phyloP scores from a whole-genome alignment of 2,113 vertebrate genomes.

The Rhinolophus sinicus region DNA sequence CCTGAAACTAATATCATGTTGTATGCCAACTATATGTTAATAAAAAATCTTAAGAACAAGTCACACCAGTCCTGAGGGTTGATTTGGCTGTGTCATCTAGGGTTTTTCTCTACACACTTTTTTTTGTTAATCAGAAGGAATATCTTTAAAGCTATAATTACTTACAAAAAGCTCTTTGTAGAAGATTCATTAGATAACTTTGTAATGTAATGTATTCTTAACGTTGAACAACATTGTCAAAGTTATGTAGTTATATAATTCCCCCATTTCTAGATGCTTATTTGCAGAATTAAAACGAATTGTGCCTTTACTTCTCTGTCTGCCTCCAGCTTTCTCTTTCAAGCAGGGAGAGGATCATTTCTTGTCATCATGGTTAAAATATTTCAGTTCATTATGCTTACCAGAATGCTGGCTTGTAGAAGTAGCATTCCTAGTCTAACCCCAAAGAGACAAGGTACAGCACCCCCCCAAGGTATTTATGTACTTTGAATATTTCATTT shows the following conservation, averaged over 20 bases:
- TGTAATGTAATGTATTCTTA: neutral
- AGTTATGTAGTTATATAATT: neutral
- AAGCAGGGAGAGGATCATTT: neutral
- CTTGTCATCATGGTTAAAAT: neutral
- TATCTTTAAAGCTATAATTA: neutral
- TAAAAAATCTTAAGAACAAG: neutral
- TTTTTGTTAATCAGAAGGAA: neutral
- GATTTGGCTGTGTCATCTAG: neutral
- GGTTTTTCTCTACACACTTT: neutral
- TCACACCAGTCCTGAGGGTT: neutral
- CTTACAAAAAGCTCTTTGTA: neutral
- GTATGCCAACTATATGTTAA: neutral
- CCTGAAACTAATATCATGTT: neutral
- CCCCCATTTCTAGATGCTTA: neutral
- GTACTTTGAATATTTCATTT: neutral
- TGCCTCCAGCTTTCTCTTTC: neutral
- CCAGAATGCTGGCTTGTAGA: neutral
- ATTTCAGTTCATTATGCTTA: constrained; percentile 3
- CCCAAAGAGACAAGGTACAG: neutral
- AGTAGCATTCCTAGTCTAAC: neutral
- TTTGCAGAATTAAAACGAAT: neutral
- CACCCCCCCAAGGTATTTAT: neutral
- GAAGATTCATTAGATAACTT: neutral
- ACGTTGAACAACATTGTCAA: neutral
- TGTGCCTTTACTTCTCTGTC: neutral